phyloP scores from a whole-genome alignment of 2,797 vertebrate genomes.

The Oceanodroma leucorhoa region DNA sequence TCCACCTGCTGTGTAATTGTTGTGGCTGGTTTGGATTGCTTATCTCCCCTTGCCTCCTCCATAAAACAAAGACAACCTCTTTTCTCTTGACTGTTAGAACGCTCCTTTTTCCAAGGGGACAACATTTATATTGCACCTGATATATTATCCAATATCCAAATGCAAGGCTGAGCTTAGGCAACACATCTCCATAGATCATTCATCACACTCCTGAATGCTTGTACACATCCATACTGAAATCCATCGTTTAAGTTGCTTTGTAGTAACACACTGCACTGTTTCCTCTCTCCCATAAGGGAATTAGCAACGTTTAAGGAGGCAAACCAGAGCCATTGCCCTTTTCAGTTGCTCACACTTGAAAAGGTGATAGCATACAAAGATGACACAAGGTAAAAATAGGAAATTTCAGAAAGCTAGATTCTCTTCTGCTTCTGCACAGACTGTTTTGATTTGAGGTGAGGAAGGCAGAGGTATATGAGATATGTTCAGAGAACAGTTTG shows the following conservation, averaged over 20 bases:
- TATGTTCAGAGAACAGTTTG: background rate
- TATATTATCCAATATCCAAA: slow-evolving; percentile 8
- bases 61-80: background rate
- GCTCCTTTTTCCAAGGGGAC: background rate
- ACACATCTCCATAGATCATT: background rate
- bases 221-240: background rate
- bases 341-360: background rate
- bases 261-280: background rate
- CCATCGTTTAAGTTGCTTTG: background rate
- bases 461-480: background rate
- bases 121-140: background rate
- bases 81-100: background rate
- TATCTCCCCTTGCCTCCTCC: background rate
- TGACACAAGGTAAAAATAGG: background rate
- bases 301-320: background rate
- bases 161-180: slow-evolving; percentile 22
- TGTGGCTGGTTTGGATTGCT: background rate
- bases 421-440: background rate
- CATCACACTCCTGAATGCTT: background rate
- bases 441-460: background rate
- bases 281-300: background rate
- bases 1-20: background rate
- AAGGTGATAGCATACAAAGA: background rate
- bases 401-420: background rate
- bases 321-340: background rate